Percentiles rank a stretch among this genome's conserved stretches.
Conservation (phyloP, 1,140 invertebrate species). For the Diploscapter pachys region DNA sequence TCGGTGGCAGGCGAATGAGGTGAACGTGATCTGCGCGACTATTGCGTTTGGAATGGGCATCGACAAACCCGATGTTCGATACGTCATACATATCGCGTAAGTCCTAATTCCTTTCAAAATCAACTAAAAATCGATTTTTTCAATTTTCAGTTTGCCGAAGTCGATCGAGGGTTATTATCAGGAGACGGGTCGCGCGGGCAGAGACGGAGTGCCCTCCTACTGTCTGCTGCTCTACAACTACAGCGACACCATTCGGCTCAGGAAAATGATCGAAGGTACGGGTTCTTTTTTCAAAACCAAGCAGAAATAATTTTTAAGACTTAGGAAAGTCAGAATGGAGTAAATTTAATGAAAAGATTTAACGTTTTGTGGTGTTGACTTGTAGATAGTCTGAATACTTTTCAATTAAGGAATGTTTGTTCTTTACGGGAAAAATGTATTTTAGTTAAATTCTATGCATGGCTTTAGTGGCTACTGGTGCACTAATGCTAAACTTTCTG, state of each 20-base stretch:
- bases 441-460: too few species aligned
- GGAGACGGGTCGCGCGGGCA: conserved; percentile 88
- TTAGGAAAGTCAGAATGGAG: conserved; percentile 4
- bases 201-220: conserved; percentile 63
- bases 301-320: conserved; percentile 39
- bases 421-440: too few species aligned
- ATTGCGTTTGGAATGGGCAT: conserved; percentile 63
- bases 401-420: too few species aligned
- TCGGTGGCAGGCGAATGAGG: conserved; percentile 65
- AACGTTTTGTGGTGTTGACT: too few species aligned
- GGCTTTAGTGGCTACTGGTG: too few species aligned
- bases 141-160: conserved; percentile 74
- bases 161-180: conserved; percentile 97
- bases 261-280: conserved; percentile 40
- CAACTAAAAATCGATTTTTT: background rate
- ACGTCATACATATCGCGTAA: conserved; percentile 42
- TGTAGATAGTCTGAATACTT: too few species aligned
- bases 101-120: background rate
- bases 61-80: conserved; percentile 61
- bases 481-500: too few species aligned
- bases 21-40: conserved; percentile 50
- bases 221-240: conserved; percentile 40
- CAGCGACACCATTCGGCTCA: conserved; percentile 33
- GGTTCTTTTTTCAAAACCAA: conserved; percentile 6
- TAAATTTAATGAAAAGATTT: too few species aligned